A percentile compares a stretch with the other conserved stretches of the same genome.
These are phyloP conservation scores for Diadumene lineata DNA, from an alignment of 92 coral and sea anemone genomes.

Conservation along the genomic window DNA sequence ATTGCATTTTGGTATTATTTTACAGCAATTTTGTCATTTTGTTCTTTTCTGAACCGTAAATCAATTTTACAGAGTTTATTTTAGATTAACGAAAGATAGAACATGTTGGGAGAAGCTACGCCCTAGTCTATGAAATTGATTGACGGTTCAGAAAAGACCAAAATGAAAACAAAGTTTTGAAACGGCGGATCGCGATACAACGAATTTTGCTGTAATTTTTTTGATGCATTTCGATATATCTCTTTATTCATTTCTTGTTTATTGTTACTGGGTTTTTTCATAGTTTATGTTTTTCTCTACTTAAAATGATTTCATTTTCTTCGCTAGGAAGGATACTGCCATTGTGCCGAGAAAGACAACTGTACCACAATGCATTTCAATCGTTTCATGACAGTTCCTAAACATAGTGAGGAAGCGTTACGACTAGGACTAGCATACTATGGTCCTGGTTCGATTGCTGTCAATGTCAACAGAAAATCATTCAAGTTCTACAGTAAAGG, in stretches of 20 bases:
- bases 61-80: conserved; percentile 5
- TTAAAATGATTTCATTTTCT: no score
- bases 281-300: not conserved
- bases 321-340: conserved; percentile 99
- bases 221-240: no score
- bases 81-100: no score
- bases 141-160: no score
- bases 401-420: conserved; percentile 56
- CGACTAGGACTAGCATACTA: conserved; percentile 84
- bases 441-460: conserved; percentile 89
- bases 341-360: conserved; percentile 68
- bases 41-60: not conserved
- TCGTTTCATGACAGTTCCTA: conserved; percentile 70
- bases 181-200: no score
- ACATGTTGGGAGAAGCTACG: no score
- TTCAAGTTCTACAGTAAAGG: conserved; percentile 91
- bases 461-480: conserved; percentile 76
- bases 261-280: not conserved
- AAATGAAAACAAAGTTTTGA: no score
- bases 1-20: not conserved
- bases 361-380: conserved; percentile 67
- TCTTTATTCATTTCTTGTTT: no score
- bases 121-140: no score
- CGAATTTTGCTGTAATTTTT: no score
- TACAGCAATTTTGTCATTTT: not conserved